Evolutionary conservation across 2,113 vertebrate species (phyloP).

Genomic region (Notarius lentiginosus): DNA sequence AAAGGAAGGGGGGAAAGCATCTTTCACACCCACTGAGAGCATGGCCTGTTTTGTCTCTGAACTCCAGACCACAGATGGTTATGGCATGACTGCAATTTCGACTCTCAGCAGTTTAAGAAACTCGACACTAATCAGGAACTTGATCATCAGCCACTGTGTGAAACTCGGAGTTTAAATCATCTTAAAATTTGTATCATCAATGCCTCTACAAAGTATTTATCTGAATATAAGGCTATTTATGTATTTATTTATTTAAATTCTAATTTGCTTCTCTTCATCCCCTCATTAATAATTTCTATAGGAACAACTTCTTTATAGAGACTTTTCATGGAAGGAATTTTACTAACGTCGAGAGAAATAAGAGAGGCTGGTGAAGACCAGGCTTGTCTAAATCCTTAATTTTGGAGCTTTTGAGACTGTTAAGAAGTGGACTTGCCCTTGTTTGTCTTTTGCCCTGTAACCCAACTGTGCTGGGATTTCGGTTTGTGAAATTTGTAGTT

Average conservation of each 20-base stretch:
- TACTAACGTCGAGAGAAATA: background rate
- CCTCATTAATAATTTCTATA: background rate
- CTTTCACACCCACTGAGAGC: background rate
- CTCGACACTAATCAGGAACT: background rate
- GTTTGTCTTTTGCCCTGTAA: background rate
- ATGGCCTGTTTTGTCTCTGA: background rate
- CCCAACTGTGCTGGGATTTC: background rate
- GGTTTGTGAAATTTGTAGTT: background rate
- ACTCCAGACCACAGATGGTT: background rate
- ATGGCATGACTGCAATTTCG: background rate
- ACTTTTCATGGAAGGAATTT: background rate
- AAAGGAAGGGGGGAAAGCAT: background rate
- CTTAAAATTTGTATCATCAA: background rate
- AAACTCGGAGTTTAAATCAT: background rate
- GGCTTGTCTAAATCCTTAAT: background rate
- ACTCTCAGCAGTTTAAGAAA: background rate
- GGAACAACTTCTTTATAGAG: background rate
- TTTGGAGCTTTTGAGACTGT: background rate
- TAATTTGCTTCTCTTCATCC: background rate
- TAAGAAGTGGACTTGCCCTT: background rate
- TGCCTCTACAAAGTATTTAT: background rate
- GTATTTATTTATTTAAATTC: too few relatives aligned
- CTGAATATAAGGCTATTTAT: background rate
- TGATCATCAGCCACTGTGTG: background rate
- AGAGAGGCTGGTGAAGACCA: background rate